Conservation (phyloP, 2,888 invertebrate genomes). For the Xylocampa areola region DNA sequence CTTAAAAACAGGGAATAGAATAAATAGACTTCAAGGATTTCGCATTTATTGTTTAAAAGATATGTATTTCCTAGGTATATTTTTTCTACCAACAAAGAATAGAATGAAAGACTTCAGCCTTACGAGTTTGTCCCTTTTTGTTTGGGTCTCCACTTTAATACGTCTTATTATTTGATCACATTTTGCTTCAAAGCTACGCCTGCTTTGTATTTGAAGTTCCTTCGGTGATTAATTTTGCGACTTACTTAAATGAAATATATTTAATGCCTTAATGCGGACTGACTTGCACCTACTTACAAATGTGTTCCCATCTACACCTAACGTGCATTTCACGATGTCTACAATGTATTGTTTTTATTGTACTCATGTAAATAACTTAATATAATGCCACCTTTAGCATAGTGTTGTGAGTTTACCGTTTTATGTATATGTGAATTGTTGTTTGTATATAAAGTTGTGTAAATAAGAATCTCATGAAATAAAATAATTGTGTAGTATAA, state of each 20-base stretch:
- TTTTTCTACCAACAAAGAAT: too few relatives aligned
- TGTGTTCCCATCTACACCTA: constrained; percentile 44
- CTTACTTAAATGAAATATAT: background rate
- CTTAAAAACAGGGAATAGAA: constrained; percentile 10
- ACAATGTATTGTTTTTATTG: constrained; percentile 50
- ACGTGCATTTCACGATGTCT: constrained; percentile 68
- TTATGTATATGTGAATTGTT: constrained; percentile 57
- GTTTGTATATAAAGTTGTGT: constrained; percentile 70
- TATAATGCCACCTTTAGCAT: constrained; percentile 73
- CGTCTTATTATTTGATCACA: constrained; percentile 3
- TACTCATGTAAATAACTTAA: constrained; percentile 70
- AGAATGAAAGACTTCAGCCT: background rate
- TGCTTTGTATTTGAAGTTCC: constrained; percentile 50
- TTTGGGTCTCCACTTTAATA: background rate
- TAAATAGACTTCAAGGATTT: constrained; percentile 25
- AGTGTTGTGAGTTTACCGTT: constrained; percentile 52
- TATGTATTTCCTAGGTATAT: constrained; percentile 2
- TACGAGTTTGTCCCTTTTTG: background rate
- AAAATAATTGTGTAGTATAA: constrained; percentile 63
- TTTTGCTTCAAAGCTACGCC: constrained; percentile 11
- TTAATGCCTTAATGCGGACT: background rate
- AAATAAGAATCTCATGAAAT: constrained; percentile 77
- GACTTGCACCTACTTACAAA: constrained; percentile 21
- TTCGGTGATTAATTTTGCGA: constrained; percentile 55
- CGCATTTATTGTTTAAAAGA: constrained; percentile 37